Conservation (phyloP, 2,113 vertebrate species). For the Charina bottae region DNA sequence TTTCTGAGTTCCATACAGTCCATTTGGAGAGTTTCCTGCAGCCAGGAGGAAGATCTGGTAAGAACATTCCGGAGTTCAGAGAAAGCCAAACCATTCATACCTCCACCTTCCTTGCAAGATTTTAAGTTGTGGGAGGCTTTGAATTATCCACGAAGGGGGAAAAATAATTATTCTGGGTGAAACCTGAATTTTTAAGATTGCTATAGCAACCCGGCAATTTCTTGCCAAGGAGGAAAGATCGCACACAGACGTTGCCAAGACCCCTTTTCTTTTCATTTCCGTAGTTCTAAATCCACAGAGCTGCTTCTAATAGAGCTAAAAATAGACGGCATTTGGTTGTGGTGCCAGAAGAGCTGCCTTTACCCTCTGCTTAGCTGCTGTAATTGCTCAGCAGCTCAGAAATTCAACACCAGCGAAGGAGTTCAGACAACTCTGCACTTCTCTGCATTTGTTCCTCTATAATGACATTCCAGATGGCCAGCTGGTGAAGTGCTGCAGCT, state of each 20-base stretch:
- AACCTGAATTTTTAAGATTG: constrained; percentile 26
- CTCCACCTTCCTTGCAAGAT: background rate
- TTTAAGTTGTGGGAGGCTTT: background rate
- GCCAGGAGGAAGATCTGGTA: background rate
- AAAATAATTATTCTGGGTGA: background rate
- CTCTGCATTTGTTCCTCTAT: background rate
- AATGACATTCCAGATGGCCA: background rate
- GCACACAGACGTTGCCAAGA: background rate
- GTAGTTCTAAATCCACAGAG: constrained; percentile 15
- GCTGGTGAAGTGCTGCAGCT: background rate
- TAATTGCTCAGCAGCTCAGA: constrained; percentile 15
- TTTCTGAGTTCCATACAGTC: background rate
- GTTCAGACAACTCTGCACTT: background rate
- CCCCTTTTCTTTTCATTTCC: background rate
- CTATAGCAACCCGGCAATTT: constrained; percentile 29
- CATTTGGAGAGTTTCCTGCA: background rate
- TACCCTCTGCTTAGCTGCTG: constrained; percentile 8
- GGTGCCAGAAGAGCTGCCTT: constrained; percentile 18
- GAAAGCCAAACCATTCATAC: background rate
- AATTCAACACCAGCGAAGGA: background rate
- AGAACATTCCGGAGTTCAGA: background rate
- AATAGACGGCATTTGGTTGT: constrained; percentile 5
- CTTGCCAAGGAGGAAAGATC: constrained; percentile 5
- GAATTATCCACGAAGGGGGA: background rate
- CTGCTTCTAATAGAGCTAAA: constrained; percentile 16